These are phyloP conservation scores for Scalopus aquaticus DNA, from an alignment of 2,113 vertebrate genomes.

Conservation along the genomic window DNA sequence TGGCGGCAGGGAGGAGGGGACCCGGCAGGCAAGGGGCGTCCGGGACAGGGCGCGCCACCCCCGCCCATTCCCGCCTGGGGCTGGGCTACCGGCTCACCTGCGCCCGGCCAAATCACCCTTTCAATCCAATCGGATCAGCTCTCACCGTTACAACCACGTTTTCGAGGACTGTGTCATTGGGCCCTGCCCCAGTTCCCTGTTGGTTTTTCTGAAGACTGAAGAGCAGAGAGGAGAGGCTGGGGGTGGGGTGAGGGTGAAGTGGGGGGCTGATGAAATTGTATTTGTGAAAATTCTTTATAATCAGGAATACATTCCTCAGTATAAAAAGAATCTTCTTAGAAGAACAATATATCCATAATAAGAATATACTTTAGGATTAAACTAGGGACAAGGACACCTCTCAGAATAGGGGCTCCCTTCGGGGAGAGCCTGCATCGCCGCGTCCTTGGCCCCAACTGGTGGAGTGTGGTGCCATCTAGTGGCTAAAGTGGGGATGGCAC, in stretches of 20 bases:
- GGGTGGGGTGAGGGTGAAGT: too few relatives aligned
- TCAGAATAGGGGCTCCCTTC: neutral
- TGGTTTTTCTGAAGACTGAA: neutral
- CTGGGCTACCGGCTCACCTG: too few relatives aligned
- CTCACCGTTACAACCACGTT: neutral
- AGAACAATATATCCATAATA: neutral
- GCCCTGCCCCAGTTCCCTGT: neutral
- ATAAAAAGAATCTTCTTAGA: neutral
- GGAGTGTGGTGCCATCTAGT: conserved; percentile 60
- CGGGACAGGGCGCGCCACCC: too few relatives aligned
- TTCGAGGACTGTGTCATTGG: neutral
- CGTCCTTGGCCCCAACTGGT: neutral
- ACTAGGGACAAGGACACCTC: neutral
- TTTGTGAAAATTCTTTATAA: conserved; percentile 19
- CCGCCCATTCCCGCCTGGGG: too few relatives aligned
- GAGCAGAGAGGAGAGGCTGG: neutral
- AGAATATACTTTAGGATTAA: neutral
- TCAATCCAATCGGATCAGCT: neutral
- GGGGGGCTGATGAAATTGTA: neutral
- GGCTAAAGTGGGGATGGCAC: neutral
- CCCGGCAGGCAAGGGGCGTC: too few relatives aligned
- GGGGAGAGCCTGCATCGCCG: rapidly evolving
- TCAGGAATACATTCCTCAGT: neutral
- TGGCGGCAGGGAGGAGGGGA: too few relatives aligned
- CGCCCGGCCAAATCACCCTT: neutral